These are phyloP conservation scores for Campodea augens DNA, from an alignment of 1,140 invertebrate species.

Conservation along the genomic window DNA sequence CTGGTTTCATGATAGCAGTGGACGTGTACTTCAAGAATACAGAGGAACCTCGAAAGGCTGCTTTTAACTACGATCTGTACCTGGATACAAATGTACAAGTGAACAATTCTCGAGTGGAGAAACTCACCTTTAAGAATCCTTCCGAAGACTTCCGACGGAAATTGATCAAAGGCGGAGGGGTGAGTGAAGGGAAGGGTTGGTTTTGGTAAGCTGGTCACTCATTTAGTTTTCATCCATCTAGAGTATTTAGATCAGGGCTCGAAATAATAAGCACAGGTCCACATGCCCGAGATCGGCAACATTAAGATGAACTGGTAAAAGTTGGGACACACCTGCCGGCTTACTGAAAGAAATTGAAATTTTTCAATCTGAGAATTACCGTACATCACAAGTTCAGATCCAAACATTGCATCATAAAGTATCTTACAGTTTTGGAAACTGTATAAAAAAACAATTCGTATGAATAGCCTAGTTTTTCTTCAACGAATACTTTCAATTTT, in stretches of 20 bases:
- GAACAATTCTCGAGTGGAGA: conserved; percentile 44
- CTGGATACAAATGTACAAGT: conserved; percentile 51
- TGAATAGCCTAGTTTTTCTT: too few species aligned
- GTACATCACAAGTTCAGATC: too few species aligned
- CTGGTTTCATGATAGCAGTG: conserved; percentile 74
- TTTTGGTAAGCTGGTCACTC: conserved; percentile 6
- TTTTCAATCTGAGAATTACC: too few species aligned
- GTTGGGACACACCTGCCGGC: too few species aligned
- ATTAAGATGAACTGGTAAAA: background rate
- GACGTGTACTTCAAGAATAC: conserved; percentile 80
- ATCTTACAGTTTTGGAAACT: too few species aligned
- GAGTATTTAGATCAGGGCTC: background rate
- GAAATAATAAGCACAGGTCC: too few species aligned
- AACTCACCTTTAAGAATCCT: conserved; percentile 61
- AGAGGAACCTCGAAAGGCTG: conserved; percentile 72
- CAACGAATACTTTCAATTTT: too few species aligned
- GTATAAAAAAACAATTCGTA: too few species aligned
- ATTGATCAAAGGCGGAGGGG: conserved; percentile 69
- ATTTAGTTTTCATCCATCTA: background rate
- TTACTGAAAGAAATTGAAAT: too few species aligned
- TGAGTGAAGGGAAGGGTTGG: conserved; percentile 55
- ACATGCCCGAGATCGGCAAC: too few species aligned
- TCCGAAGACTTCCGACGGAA: conserved; percentile 74
- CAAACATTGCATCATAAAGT: too few species aligned
- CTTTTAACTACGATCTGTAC: conserved; percentile 69